Conservation (phyloP, 2,888 invertebrate species). For the Acrobasis consociella region DNA sequence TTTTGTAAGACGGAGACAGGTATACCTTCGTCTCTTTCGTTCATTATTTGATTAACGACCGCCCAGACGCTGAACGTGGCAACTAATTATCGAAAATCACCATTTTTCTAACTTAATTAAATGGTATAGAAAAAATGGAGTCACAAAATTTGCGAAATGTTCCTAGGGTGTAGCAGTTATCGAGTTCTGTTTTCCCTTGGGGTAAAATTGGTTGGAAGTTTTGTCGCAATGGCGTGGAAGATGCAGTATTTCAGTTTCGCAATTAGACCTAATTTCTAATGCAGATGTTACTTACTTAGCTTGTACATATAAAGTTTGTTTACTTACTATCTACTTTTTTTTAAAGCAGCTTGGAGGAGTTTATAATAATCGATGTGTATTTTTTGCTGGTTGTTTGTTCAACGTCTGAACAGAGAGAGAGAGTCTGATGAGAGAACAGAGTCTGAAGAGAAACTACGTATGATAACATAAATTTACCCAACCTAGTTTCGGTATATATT, state of each 20-base stretch:
- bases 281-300: background rate
- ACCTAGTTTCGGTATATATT: too few species aligned
- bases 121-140: slow-evolving; percentile 28
- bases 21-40: slow-evolving; percentile 25
- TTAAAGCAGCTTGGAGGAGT: too few species aligned
- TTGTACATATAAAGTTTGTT: background rate
- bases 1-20: slow-evolving; percentile 34
- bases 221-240: slow-evolving; percentile 13
- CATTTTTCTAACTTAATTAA: slow-evolving; percentile 34
- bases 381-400: too few species aligned
- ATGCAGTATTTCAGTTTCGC: slow-evolving; percentile 7
- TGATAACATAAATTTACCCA: too few species aligned
- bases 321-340: too few species aligned
- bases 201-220: slow-evolving; percentile 9
- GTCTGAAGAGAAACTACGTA: too few species aligned
- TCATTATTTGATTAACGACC: slow-evolving; percentile 39
- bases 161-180: background rate
- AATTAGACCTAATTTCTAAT: slow-evolving; percentile 9
- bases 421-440: too few species aligned
- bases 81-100: slow-evolving; percentile 44
- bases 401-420: too few species aligned
- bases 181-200: background rate
- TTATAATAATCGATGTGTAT: too few species aligned
- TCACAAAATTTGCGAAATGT: background rate
- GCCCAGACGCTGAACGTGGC: slow-evolving; percentile 34